These are phyloP conservation scores for Archaeoteleia sp. DNA, from an alignment of 2,888 invertebrate species.

Conservation along the genomic window DNA sequence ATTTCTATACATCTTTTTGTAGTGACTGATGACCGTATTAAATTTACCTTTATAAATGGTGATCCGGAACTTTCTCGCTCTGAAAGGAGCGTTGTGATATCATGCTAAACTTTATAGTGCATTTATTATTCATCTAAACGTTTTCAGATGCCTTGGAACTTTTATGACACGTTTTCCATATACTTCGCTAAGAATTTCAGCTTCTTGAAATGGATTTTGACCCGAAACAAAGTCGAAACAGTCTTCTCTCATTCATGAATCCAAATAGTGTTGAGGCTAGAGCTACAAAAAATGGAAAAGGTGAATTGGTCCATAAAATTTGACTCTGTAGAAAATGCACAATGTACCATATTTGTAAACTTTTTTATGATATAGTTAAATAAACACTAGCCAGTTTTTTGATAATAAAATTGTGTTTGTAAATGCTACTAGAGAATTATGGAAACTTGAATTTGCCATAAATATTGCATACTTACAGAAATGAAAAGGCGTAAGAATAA, in stretches of 20 bases:
- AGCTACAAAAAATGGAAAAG: neutral
- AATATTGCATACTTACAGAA: too few relatives aligned
- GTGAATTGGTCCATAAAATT: conserved; percentile 1
- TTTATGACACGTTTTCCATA: conserved; percentile 15
- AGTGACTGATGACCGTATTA: neutral
- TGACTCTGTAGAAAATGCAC: conserved; percentile 4
- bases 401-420: too few relatives aligned
- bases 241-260: conserved; percentile 15
- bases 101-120: conserved; percentile 23
- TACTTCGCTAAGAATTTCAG: conserved; percentile 5
- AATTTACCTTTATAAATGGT: conserved; percentile 7
- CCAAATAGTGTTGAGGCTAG: neutral
- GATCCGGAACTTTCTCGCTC: conserved; percentile 9
- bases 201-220: conserved; percentile 11
- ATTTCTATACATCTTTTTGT: neutral
- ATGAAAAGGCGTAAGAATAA: too few relatives aligned
- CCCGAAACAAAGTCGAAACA: conserved; percentile 13
- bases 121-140: conserved; percentile 36
- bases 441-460: too few relatives aligned
- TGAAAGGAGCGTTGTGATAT: conserved; percentile 14
- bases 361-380: neutral
- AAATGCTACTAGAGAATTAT: too few relatives aligned
- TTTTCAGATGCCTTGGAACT: conserved; percentile 18
- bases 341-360: conserved; percentile 6
- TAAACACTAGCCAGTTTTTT: too few relatives aligned